Evolutionary conservation across 2,113 vertebrate species (phyloP), one percentile per base, ranked within the genome.

Genomic region (Pachyramphus minor): DNA sequence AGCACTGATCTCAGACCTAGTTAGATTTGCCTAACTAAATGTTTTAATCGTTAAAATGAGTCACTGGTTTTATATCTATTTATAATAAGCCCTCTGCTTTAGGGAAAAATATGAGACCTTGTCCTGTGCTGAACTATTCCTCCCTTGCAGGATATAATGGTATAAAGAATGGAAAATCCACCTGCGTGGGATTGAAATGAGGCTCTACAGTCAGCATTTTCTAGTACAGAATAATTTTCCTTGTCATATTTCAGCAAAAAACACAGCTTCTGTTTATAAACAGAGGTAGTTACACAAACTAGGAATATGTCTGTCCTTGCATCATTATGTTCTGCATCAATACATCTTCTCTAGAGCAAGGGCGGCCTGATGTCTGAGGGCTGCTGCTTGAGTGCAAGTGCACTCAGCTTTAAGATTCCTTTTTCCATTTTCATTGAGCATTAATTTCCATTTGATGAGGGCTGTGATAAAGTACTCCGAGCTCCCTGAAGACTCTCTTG

Each of bases 141-240:
- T 75, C 44, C 63, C 55, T 79, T 83, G 33, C 44, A 85, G 71
- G 22, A 53, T 7, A 5, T 18, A 67, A 75, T 11, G 41, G 18
- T 35, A 14, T 33, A 85, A 76, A 50, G 37, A 83, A 35, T 17
- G 42, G 64, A 87, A 91, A 87, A 60, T 52, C 30, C 76, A 88
- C 50, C 49, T 55, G 28, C 0, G 0, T 20, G 28, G 52, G 41
- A 59, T 4, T 0, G 0, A 66, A 73, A 59, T 11, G 30, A 56
- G 20, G 76, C 24, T 78, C 64, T 44, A 21, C 2, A 62, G 37
- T 35, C 24, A 31, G 33, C 3, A 3, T 30, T 68, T 88, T 49
- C 74, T 35, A 33, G 6, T 14, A 49, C 1, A 3, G 84, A 62
- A 8, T 47, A 27, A 37, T 55, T n/a, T 27, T 4, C 19, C 25